Percentiles rank a stretch among this genome's conserved stretches.
Conservation (phyloP, 30 jellyfish, hydroid and myxozoan species). For the Euphysa ruthae region DNA sequence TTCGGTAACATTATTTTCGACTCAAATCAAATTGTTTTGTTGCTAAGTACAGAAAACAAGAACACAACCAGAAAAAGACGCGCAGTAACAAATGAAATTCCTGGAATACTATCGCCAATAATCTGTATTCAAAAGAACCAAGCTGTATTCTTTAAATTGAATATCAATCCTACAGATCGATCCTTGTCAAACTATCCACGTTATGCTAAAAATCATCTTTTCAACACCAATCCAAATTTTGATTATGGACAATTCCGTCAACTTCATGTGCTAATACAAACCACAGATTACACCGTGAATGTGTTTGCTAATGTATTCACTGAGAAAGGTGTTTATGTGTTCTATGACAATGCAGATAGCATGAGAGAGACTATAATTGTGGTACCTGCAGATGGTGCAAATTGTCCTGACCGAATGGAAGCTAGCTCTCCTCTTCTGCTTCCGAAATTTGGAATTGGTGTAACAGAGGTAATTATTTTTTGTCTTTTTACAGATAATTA, state of each 20-base stretch:
- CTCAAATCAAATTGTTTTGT: conserved; percentile 11
- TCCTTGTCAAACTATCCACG: conserved; percentile 76
- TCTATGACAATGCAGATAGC: conserved; percentile 72
- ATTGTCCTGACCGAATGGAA: conserved; percentile 76
- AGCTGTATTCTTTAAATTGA: conserved; percentile 62
- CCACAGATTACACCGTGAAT: conserved; percentile 59
- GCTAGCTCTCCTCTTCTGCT: conserved; percentile 50
- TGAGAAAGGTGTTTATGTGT: conserved; percentile 86
- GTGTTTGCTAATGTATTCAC: conserved; percentile 71
- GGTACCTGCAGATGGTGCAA: conserved; percentile 74
- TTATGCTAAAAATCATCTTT: conserved; percentile 71
- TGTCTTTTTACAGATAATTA: too few relatives aligned
- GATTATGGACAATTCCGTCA: conserved; percentile 92
- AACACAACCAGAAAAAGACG: conserved; percentile 45
- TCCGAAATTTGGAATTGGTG: conserved; percentile 24
- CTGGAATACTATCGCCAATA: conserved; percentile 55
- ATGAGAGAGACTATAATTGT: conserved; percentile 76
- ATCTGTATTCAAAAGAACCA: conserved; percentile 64
- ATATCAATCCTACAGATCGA: conserved; percentile 46
- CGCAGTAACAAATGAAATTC: conserved; percentile 22
- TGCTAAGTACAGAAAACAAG: not conserved
- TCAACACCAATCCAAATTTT: conserved; percentile 75
- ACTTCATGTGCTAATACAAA: conserved; percentile 57
- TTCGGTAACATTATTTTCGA: conserved; percentile 46
- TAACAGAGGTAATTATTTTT: not conserved